phyloP scores from a whole-genome alignment of 2,797 vertebrate species.

The Enoplosus armatus region DNA sequence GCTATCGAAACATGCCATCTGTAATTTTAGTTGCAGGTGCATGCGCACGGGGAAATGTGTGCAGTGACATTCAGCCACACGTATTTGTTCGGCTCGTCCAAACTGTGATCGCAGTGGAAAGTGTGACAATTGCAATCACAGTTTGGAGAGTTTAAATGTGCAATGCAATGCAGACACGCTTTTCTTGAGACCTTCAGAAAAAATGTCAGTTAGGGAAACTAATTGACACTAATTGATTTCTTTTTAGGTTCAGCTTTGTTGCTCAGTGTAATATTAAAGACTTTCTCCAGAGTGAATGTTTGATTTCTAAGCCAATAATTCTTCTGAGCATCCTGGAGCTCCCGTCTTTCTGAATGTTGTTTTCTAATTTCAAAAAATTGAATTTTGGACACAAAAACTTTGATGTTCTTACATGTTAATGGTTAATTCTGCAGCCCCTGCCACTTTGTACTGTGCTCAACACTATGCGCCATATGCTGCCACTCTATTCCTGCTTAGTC shows the following conservation, averaged over 20 bases:
- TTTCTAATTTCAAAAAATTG: too few species aligned
- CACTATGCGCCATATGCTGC: conserved; percentile 49
- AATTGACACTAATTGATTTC: neutral
- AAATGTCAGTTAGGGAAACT: neutral
- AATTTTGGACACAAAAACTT: conserved; percentile 13
- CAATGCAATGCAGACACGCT: neutral
- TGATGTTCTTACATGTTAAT: conserved; percentile 18
- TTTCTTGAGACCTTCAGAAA: neutral
- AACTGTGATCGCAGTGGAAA: neutral
- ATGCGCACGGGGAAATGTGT: conserved; percentile 14
- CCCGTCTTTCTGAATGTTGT: neutral
- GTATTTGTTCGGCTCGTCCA: conserved; percentile 7
- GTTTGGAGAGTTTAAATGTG: neutral
- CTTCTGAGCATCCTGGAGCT: neutral
- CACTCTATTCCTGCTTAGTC: conserved; percentile 55
- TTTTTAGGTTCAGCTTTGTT: neutral
- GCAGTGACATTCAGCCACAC: conserved; percentile 34
- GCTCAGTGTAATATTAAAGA: conserved; percentile 12
- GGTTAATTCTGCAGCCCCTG: conserved; percentile 18
- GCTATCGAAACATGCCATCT: conserved; percentile 46
- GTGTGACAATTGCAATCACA: neutral
- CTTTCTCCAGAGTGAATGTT: conserved; percentile 5
- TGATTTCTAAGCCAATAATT: conserved; percentile 14
- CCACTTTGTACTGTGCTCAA: conserved; percentile 41
- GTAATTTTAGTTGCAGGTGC: conserved; percentile 57